Conservation (phyloP, 2,797 vertebrate species). For the Rhynchonycteris naso region DNA sequence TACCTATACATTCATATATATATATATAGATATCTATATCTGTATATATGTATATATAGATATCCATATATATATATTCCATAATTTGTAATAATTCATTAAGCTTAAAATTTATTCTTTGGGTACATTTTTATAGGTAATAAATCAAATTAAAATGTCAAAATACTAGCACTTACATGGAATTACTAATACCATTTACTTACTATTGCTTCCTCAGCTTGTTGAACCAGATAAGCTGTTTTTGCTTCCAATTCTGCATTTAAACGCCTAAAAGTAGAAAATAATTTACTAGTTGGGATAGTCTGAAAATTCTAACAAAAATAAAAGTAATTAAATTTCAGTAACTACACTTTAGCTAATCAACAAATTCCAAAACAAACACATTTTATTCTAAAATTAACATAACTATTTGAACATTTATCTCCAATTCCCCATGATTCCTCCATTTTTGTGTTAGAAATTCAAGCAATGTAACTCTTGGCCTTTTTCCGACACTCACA, state of each 20-base stretch:
- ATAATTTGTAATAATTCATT: background rate
- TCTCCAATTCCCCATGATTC: background rate
- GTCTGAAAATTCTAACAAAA: constrained; percentile 53
- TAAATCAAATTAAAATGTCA: constrained; percentile 13
- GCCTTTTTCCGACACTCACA: background rate
- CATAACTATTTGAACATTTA: background rate
- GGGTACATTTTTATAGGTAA: background rate
- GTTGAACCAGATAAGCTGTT: constrained; percentile 91
- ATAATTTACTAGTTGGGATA: constrained; percentile 41
- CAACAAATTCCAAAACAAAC: constrained; percentile 45
- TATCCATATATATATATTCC: background rate
- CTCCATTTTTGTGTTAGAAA: background rate
- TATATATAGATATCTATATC: no score
- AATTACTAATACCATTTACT: constrained; percentile 77
- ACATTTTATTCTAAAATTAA: constrained; percentile 39
- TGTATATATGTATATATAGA: no score
- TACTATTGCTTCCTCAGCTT: constrained; percentile 95
- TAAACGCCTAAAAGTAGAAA: constrained; percentile 87
- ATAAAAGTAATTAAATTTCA: constrained; percentile 3
- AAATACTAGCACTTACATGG: constrained; percentile 15
- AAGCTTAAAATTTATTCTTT: background rate
- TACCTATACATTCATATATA: no score
- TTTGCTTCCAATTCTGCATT: constrained; percentile 97
- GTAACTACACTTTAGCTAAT: constrained; percentile 11
- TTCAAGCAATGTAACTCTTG: background rate